A percentile compares a stretch with the other conserved stretches of the same genome.
These are phyloP conservation scores for Mesochorus sp. DNA, from an alignment of 2,888 invertebrate species.

Conservation along the genomic window DNA sequence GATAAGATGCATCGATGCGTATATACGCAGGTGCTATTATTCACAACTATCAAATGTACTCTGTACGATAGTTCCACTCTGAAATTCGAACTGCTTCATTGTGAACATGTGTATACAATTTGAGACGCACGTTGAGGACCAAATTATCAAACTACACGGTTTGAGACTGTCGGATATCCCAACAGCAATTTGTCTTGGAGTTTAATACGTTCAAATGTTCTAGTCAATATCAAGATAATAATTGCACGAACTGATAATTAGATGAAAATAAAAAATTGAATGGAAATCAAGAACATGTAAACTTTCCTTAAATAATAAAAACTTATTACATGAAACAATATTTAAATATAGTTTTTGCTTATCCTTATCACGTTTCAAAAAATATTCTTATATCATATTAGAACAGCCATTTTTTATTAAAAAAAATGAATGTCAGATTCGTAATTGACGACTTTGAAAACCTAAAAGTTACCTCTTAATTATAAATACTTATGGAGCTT, in stretches of 20 bases:
- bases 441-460: too few relatives aligned
- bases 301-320: too few relatives aligned
- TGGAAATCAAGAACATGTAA: too few relatives aligned
- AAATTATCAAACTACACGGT: conserved; percentile 24
- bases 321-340: too few relatives aligned
- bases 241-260: neutral
- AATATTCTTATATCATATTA: too few relatives aligned
- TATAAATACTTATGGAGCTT: too few relatives aligned
- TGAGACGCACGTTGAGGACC: neutral
- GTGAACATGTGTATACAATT: conserved; percentile 19
- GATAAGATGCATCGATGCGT: conserved; percentile 47
- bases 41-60: conserved; percentile 28
- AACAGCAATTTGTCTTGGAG: conserved; percentile 29
- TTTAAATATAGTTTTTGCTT: too few relatives aligned
- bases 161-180: conserved; percentile 1
- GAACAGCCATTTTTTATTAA: too few relatives aligned
- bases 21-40: conserved; percentile 16
- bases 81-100: conserved; percentile 34
- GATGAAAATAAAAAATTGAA: too few relatives aligned
- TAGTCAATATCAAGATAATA: neutral
- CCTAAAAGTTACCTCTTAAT: too few relatives aligned
- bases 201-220: conserved; percentile 7
- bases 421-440: too few relatives aligned
- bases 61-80: conserved; percentile 5
- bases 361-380: too few relatives aligned